These are phyloP conservation scores for Toxostoma redivivum DNA, from an alignment of 2,113 vertebrate species.

Conservation along the genomic window DNA sequence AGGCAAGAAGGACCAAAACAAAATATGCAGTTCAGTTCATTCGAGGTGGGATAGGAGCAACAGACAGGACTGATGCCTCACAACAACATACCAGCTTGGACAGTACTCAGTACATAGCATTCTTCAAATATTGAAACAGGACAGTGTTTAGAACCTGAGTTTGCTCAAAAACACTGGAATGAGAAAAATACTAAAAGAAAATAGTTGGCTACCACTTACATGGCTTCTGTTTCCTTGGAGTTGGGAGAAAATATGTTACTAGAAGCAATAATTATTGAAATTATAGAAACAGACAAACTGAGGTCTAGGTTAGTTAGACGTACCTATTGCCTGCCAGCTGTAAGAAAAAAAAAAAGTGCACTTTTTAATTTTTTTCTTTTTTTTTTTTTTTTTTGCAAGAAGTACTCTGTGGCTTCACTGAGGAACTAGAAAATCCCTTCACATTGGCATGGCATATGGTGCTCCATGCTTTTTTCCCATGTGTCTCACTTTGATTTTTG, in stretches of 20 bases:
- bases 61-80: background rate
- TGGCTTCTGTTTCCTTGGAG: background rate
- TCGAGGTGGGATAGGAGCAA: background rate
- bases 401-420: slow-evolving; percentile 9
- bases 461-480: background rate
- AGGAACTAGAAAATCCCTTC: slow-evolving; percentile 26
- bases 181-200: slow-evolving; percentile 12
- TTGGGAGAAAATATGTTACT: background rate
- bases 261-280: slow-evolving; percentile 39
- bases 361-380: background rate
- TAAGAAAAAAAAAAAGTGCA: background rate
- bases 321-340: background rate
- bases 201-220: background rate
- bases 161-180: slow-evolving; percentile 38
- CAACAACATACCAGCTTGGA: background rate
- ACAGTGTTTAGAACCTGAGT: background rate
- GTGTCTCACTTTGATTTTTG: slow-evolving; percentile 56
- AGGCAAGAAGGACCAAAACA: background rate
- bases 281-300: slow-evolving; percentile 8
- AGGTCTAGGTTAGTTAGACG: background rate
- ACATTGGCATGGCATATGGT: background rate
- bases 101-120: background rate
- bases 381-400: background rate
- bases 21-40: background rate
- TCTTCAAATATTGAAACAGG: slow-evolving; percentile 45